phyloP scores from a whole-genome alignment of 1,140 invertebrate genomes.

The Gonatopus flavifemur region DNA sequence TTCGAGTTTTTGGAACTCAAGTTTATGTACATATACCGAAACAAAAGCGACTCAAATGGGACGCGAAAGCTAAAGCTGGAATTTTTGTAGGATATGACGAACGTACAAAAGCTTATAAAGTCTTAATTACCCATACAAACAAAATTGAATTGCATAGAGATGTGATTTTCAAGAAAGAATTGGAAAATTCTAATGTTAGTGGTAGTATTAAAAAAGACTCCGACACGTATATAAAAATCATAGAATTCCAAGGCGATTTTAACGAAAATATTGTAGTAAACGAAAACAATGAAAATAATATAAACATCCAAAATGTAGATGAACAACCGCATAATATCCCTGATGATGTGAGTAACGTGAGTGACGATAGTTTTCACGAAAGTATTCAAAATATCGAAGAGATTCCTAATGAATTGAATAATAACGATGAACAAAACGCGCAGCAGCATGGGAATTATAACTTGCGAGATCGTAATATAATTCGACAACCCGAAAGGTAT shows the following conservation, averaged over 20 bases:
- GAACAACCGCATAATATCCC: too few species aligned
- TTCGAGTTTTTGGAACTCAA: conserved; percentile 2
- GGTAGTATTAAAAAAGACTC: neutral
- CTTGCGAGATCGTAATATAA: too few species aligned
- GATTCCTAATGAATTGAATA: too few species aligned
- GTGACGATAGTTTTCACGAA: too few species aligned
- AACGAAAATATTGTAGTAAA: neutral
- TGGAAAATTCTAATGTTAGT: neutral
- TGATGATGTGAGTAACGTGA: too few species aligned
- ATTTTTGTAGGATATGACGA: conserved; percentile 6
- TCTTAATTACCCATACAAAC: neutral
- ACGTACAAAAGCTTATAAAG: conserved; percentile 1
- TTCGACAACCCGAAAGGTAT: conserved; percentile 3
- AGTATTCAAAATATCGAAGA: too few species aligned
- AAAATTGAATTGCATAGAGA: neutral
- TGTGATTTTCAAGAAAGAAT: neutral
- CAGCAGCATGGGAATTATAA: too few species aligned
- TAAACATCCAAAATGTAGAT: too few species aligned
- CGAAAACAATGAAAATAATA: too few species aligned
- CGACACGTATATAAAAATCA: neutral
- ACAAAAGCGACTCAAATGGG: neutral
- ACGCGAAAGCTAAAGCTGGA: neutral
- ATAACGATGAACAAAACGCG: too few species aligned
- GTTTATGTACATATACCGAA: conserved; percentile 4
- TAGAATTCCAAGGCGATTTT: neutral